Percentiles rank a stretch among this genome's conserved stretches.
These are phyloP conservation scores for Euura saliciscinereae DNA, from an alignment of 1,140 invertebrate species.

Conservation along the genomic window DNA sequence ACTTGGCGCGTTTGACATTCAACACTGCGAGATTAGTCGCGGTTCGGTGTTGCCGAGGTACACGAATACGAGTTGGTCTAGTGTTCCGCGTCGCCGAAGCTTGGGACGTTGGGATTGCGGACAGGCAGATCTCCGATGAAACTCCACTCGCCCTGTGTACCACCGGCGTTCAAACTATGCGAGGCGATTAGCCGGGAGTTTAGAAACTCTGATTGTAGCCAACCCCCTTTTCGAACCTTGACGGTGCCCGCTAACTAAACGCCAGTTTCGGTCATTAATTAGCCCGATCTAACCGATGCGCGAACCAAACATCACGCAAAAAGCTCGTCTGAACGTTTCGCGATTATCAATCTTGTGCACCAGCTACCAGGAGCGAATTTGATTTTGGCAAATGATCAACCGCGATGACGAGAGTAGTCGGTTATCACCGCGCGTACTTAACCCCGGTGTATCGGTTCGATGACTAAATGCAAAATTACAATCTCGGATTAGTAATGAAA, in stretches of 20 bases:
- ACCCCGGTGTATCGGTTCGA: neutral
- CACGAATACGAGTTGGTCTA: too few species aligned
- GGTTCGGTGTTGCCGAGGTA: too few species aligned
- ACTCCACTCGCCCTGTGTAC: neutral
- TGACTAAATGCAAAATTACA: neutral
- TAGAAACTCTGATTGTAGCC: slow-evolving; percentile 28
- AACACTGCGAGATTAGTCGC: too few species aligned
- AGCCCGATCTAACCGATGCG: slow-evolving; percentile 5
- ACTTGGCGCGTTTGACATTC: too few species aligned
- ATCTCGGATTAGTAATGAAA: neutral
- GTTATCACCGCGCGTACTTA: neutral
- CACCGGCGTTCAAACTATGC: slow-evolving; percentile 24
- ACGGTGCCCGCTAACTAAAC: slow-evolving; percentile 21
- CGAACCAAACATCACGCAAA: neutral
- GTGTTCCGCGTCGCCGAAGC: too few species aligned
- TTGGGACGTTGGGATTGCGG: too few species aligned
- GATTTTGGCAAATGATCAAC: neutral
- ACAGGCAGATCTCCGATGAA: neutral
- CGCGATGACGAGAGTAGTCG: neutral
- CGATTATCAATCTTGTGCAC: too few species aligned
- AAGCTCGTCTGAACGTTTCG: too few species aligned
- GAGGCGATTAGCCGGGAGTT: slow-evolving; percentile 29
- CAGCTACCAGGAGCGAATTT: too few species aligned
- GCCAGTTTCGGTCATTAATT: slow-evolving; percentile 28
- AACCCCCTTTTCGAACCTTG: slow-evolving; percentile 4